phyloP scores from a whole-genome alignment of 2,888 invertebrate species.

The Phortica okadai region DNA sequence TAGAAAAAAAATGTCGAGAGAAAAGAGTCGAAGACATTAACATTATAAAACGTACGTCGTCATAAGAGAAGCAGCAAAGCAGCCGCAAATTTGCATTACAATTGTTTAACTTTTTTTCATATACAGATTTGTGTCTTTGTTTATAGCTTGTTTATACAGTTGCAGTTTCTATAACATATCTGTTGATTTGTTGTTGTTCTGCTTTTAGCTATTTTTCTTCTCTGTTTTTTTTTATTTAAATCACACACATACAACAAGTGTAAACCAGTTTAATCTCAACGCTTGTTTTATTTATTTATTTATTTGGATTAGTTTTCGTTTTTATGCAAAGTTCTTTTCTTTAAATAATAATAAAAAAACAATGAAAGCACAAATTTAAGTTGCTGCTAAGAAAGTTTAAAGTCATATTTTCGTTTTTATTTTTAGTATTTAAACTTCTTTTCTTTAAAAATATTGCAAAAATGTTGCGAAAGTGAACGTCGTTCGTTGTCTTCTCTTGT shows the following conservation, averaged over 20 bases:
- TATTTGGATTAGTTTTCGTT: neutral
- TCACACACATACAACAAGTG: constrained; percentile 51
- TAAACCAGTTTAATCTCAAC: constrained; percentile 54
- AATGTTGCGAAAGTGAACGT: constrained; percentile 65
- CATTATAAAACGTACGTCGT: constrained; percentile 54
- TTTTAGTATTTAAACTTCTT: constrained; percentile 28
- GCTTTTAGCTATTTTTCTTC: constrained; percentile 1
- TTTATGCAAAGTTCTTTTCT: constrained; percentile 10
- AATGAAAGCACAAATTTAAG: constrained; percentile 5
- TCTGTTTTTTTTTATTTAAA: constrained; percentile 8
- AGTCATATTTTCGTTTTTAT: constrained; percentile 32
- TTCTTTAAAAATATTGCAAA: constrained; percentile 42
- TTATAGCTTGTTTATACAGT: constrained; percentile 40
- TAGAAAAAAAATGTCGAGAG: neutral
- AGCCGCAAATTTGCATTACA: constrained; percentile 57
- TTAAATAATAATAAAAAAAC: neutral
- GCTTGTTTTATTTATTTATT: neutral
- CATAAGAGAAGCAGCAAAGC: constrained; percentile 25
- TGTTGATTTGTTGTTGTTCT: constrained; percentile 9
- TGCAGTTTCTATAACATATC: constrained; percentile 23
- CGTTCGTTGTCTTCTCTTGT: constrained; percentile 28
- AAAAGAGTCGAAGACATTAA: constrained; percentile 53
- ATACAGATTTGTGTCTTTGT: constrained; percentile 24
- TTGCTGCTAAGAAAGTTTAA: constrained; percentile 45
- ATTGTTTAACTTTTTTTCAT: constrained; percentile 48